Evolutionary conservation across 1,140 invertebrate species (phyloP), one percentile per base, ranked within the genome.

Genomic region (Drosophila saltans): DNA sequence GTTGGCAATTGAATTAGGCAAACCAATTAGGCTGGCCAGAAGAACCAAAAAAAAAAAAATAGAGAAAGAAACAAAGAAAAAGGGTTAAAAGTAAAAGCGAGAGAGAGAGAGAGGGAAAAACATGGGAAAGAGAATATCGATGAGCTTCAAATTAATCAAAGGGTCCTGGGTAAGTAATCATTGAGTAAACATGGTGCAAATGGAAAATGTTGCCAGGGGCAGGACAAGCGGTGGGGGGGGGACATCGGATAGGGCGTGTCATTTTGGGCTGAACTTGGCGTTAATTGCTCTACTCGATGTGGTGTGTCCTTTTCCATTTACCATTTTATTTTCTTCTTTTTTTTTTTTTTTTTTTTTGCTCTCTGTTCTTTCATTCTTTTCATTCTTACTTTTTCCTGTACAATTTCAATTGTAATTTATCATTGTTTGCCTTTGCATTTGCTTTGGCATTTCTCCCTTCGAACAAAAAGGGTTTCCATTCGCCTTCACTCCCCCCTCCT

Each of bases 371-470:
- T 21, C 57, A 39, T 63, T 69, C 63, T 72, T 28, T 2, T 21
- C 57, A 39, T 63, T 69, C 63, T 72, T 78, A 58, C 68, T 59
- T 55, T 39, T 36, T 48, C 77, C 58, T 62, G 61, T 72, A 63
- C 75, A 72, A 78, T 78, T 78, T 78, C 75, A 78, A 78, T 78
- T 78, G 75, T 78, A 78, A 78, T 78, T 78, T 78, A 78, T 78
- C 75, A 78, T 72, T 78, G 75, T 78, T 78, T 78, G 75, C 75
- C 75, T 11, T 78, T 55, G 63, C 68, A 41, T 52, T 72, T 62
- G 75, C 56, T 59, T 43, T 52, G 8, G 21, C 21, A 43, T 43
- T 43, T 43, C 16, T 43, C 41, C 24, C 33, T 5, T 7, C 6
- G 6, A 36, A 36, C 33, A 36, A 36, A 36, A 45, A 64, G 45